Evolutionary conservation across 2,797 vertebrate genomes (phyloP), one percentile per base, ranked within the genome.

Genomic region (Gadopsis marmoratus): DNA sequence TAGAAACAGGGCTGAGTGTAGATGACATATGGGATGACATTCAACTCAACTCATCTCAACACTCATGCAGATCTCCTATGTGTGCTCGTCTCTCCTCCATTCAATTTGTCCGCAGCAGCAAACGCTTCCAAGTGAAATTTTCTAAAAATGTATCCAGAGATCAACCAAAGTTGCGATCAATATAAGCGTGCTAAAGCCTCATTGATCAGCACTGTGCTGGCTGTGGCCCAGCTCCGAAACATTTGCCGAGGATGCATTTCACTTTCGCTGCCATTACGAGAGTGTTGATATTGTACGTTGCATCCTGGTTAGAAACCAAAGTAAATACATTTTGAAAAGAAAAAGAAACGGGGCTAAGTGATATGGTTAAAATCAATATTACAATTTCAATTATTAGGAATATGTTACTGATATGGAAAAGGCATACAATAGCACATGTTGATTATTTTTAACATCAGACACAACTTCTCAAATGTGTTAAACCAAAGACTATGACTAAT

Each of bases 241-340:
- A 26, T 11, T 45, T 16, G 29, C 5, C 3, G 11, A 10, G 12
- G 29, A n/a, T 3, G 5, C 5, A 13, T 37, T 29, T 55, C 8
- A n/a, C n/a, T n/a, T n/a, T n/a, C n/a, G n/a, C 12, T n/a, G 23
- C 3, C 8, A 16, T 56, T n/a, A 56, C 16, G 14, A 2, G 0
- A 33, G 8, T 5, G 12, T 13, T 48, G 13, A 73, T 39, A 58
- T 11, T n/a, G 8, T 9, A 14, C 2, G 21, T 0, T 6, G 12
- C 19, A 37, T 55, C 16, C 12, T 37, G 47, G 50, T 54, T 53
- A 21, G 31, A 23, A 63, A 73, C 37, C 0, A 13, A 33, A 1
- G 26, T 8, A 35, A 13, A 43, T 5, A 11, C 4, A 19, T n/a
- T 48, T 69, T 31, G 4, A 23, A 16, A 53, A 45, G 41, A 55